These are phyloP conservation scores for Lates calcarifer DNA, from an alignment of 2,113 vertebrate genomes.

Conservation along the genomic window DNA sequence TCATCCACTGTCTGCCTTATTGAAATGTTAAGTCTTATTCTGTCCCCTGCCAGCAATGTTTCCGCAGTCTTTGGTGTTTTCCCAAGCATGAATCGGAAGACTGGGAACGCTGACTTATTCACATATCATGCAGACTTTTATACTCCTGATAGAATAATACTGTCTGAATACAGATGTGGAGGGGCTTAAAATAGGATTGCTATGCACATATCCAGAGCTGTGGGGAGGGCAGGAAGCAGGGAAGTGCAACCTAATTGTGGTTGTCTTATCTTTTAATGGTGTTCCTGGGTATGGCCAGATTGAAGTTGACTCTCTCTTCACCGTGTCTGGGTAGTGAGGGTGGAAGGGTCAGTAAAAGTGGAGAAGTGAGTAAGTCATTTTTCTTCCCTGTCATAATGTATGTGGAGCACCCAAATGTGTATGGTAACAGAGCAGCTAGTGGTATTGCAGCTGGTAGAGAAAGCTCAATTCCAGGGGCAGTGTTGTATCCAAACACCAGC, in stretches of 20 bases:
- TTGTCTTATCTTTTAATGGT: slow-evolving; percentile 83
- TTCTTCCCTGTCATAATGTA: slow-evolving; percentile 82
- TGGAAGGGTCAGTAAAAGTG: slow-evolving; percentile 76
- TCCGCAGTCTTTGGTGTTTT: slow-evolving; percentile 46
- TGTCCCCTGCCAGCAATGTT: slow-evolving; percentile 47
- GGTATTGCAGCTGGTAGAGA: slow-evolving; percentile 62
- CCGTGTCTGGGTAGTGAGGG: slow-evolving; percentile 54
- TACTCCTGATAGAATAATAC: slow-evolving; percentile 56
- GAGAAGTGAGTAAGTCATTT: slow-evolving; percentile 77
- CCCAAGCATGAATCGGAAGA: slow-evolving; percentile 35
- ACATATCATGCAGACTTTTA: slow-evolving; percentile 50
- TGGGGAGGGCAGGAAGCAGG: slow-evolving; percentile 54
- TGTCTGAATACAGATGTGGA: slow-evolving; percentile 67
- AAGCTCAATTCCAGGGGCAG: slow-evolving; percentile 50
- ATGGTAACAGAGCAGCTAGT: slow-evolving; percentile 68
- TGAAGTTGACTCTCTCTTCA: slow-evolving; percentile 78
- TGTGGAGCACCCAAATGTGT: slow-evolving; percentile 64
- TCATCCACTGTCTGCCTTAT: slow-evolving; percentile 60
- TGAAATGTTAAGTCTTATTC: slow-evolving; percentile 73
- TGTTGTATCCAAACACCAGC: slow-evolving; percentile 49
- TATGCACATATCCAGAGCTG: slow-evolving; percentile 50
- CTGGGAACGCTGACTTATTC: slow-evolving; percentile 53
- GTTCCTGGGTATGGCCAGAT: slow-evolving; percentile 72
- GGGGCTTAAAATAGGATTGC: slow-evolving; percentile 63
- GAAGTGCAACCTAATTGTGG: slow-evolving; percentile 79